phyloP scores from a whole-genome alignment of 2,888 invertebrate genomes.

The Cantharis nigra region DNA sequence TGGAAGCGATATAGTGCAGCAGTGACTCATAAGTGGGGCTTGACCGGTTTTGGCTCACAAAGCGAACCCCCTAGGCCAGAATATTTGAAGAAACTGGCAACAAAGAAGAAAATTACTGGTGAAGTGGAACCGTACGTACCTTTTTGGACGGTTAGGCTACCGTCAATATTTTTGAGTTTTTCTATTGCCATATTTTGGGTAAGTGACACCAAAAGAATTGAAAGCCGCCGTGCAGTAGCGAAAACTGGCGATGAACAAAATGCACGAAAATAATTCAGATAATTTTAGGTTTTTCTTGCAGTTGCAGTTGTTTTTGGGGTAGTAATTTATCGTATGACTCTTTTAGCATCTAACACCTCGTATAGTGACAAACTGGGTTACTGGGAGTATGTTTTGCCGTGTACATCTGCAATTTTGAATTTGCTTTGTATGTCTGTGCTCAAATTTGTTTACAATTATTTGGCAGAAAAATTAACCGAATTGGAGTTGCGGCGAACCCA shows the following conservation, averaged over 20 bases:
- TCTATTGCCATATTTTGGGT: slow-evolving; percentile 66
- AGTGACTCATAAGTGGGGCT: slow-evolving; percentile 81
- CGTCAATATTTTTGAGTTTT: slow-evolving; percentile 72
- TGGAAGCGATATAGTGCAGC: slow-evolving; percentile 83
- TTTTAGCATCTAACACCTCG: slow-evolving; percentile 63
- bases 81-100: slow-evolving; percentile 66
- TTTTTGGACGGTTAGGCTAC: slow-evolving; percentile 76
- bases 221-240: too few relatives aligned
- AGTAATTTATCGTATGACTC: slow-evolving; percentile 75
- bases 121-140: slow-evolving; percentile 73
- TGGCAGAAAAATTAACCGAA: slow-evolving; percentile 73
- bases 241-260: too few relatives aligned
- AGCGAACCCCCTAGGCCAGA: slow-evolving; percentile 80
- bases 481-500: slow-evolving; percentile 79
- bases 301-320: slow-evolving; percentile 76
- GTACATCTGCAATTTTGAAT: slow-evolving; percentile 79
- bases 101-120: slow-evolving; percentile 61
- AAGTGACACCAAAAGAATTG: slow-evolving; percentile 5
- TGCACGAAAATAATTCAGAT: neutral
- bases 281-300: slow-evolving; percentile 66
- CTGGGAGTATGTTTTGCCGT: slow-evolving; percentile 70
- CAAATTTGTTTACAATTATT: slow-evolving; percentile 68
- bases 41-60: slow-evolving; percentile 72
- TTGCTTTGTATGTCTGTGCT: slow-evolving; percentile 75
- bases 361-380: slow-evolving; percentile 60